Percentiles rank a stretch among this genome's conserved stretches.
These are phyloP conservation scores for Porphyrio hochstetteri DNA, from an alignment of 2,113 vertebrate species.

Conservation along the genomic window DNA sequence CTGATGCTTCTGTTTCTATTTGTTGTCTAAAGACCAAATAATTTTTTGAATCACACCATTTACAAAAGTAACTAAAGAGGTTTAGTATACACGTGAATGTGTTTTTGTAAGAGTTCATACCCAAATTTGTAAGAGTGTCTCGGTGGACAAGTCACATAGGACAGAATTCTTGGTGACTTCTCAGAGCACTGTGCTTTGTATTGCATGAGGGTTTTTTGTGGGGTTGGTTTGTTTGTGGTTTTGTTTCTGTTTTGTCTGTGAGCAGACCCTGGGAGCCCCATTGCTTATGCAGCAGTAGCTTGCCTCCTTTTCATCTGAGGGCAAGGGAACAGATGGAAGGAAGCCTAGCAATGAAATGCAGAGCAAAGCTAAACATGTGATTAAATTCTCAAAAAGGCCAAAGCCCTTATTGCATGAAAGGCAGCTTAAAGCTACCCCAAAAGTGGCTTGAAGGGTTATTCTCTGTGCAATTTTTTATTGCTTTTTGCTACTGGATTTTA, in stretches of 20 bases:
- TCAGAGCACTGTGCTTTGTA: neutral
- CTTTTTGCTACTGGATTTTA: neutral
- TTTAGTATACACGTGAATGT: neutral
- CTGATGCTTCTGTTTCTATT: neutral
- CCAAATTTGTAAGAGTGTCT: neutral
- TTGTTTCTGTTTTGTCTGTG: neutral
- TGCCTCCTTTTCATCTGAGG: neutral
- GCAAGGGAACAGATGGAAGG: conserved; percentile 1
- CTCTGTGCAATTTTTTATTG: neutral
- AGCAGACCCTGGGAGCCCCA: neutral
- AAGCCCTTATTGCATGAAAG: neutral
- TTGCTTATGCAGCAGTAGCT: neutral
- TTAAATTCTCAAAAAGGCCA: conserved; percentile 25
- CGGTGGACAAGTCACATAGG: fast-evolving
- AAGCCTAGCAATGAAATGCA: neutral
- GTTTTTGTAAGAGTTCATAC: neutral
- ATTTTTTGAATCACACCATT: neutral
- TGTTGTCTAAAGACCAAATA: neutral
- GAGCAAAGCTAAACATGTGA: neutral
- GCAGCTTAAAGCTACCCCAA: conserved; percentile 18
- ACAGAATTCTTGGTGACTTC: neutral
- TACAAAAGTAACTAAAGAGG: neutral
- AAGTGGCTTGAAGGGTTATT: neutral
- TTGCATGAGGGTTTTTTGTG: too few species aligned
- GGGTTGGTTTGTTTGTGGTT: neutral